Evolutionary conservation across 2,888 invertebrate species (phyloP), one percentile per base, ranked within the genome.

Genomic region (Epinotia brunnichana): DNA sequence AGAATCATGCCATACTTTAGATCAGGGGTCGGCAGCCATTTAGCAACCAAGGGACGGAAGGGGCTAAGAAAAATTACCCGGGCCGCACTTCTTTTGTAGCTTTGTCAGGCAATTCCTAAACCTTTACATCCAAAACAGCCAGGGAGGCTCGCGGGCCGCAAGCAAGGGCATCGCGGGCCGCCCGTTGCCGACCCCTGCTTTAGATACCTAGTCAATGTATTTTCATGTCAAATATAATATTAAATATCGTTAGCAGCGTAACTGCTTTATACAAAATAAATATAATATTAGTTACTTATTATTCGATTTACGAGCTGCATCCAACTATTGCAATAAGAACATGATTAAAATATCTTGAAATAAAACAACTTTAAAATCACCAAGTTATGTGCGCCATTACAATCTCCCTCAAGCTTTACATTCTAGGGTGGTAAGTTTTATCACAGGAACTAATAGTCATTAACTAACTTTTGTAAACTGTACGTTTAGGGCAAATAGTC

Each of bases 401-500:
- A 48, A 41, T 48, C 9, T 48, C n/a, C 48, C n/a, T 48, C 48
- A 48, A 48, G n/a, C 48, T 2, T 48, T 48, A 48, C n/a, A 48
- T 35, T 35, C n/a, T 5, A n/a, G n/a, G 15, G 15, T 15, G 13
- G 44, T 48, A 48, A 48, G n/a, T n/a, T 21, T 53, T 56, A 56
- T 57, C 57, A 57, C 57, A 57, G 29, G 57, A 29, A 57, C 57
- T 29, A 57, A 29, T 7, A 24, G n/a, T 29, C 9, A 13, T 29
- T 53, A 10, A 53, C 19, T 19, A 57, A 57, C 56, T 56, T 56
- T 56, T 13, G 2, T 63, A 66, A 66, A 66, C 44, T 41, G 17
- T 24, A 17, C 17, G 39, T 66, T 21, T 10, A 74, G 71, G 60
- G 72, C 77, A 76, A 57, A 82, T 83, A 87, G 87, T 85, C 90